These are phyloP conservation scores for Acropora tenuis DNA, from an alignment of 64 coral and sea anemone genomes.

Conservation along the genomic window DNA sequence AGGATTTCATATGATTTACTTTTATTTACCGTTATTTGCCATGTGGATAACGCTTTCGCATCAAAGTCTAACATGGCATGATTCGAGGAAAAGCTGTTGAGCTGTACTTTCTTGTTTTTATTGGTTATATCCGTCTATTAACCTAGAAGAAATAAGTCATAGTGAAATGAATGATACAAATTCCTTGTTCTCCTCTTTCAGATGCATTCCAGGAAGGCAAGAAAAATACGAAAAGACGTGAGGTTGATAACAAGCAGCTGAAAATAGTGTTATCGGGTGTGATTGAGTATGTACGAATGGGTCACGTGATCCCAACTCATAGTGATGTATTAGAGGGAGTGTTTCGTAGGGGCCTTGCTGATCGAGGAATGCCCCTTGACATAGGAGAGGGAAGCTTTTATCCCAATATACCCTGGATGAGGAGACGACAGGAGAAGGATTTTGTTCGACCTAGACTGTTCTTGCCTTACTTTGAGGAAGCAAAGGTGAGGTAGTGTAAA, in stretches of 20 bases:
- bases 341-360: conserved; percentile 78
- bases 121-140: not conserved
- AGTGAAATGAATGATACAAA: not conserved
- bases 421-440: conserved; percentile 74
- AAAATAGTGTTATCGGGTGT: conserved; percentile 76
- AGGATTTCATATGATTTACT: too few species aligned
- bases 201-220: conserved; percentile 69
- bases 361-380: conserved; percentile 86
- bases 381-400: conserved; percentile 91
- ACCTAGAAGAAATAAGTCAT: too few species aligned
- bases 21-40: too few species aligned
- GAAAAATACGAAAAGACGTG: conserved; percentile 75
- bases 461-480: conserved; percentile 86
- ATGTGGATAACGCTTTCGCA: too few species aligned
- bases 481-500: conserved; percentile 63
- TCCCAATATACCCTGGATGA: conserved; percentile 91
- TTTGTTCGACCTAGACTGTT: conserved; percentile 90
- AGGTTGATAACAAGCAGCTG: conserved; percentile 77
- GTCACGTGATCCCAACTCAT: conserved; percentile 83
- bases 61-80: not conserved
- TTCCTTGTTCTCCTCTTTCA: conserved; percentile 5
- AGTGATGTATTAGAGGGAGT: conserved; percentile 71
- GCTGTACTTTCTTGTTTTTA: not conserved
- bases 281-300: conserved; percentile 79
- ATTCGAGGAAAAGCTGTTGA: not conserved